Conservation (phyloP, 2,888 invertebrate genomes). For the Phyto melanocephala region DNA sequence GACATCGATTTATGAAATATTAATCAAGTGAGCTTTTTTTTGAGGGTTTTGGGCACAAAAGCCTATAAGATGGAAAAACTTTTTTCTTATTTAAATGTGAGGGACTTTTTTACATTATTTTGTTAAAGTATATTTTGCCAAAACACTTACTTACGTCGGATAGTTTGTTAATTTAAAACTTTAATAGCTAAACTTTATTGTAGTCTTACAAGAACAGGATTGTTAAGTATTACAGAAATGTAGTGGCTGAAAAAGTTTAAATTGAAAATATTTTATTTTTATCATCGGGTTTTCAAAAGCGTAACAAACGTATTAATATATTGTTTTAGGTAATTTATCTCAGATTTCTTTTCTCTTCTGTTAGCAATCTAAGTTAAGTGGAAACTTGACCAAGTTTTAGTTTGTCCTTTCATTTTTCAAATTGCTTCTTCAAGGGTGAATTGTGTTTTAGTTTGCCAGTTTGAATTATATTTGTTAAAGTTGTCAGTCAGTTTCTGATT, state of each 20-base stretch:
- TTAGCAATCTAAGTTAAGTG: too few species aligned
- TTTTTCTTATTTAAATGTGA: background rate
- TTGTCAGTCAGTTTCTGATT: too few species aligned
- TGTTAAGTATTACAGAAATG: background rate
- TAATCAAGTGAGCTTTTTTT: constrained; percentile 43
- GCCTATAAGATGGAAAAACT: constrained; percentile 19
- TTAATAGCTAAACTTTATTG: constrained; percentile 4
- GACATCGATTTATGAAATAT: constrained; percentile 56
- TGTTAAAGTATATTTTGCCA: background rate
- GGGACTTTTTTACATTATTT: background rate
- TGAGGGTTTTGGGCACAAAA: background rate
- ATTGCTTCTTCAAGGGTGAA: too few species aligned
- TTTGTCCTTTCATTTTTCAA: too few species aligned
- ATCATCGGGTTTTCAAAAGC: background rate
- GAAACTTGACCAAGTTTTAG: too few species aligned
- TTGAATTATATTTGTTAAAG: too few species aligned
- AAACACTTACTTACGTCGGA: constrained; percentile 22
- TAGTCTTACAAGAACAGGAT: background rate
- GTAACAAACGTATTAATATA: background rate
- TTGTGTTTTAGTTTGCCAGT: too few species aligned
- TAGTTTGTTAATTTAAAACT: constrained; percentile 17
- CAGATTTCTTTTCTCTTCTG: background rate
- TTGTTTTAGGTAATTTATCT: background rate
- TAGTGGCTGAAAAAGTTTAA: background rate
- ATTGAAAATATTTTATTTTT: background rate